Base-by-base conservation (phyloP, 2,797 vertebrate genomes). In the Enteromius viviparus region DNA sequence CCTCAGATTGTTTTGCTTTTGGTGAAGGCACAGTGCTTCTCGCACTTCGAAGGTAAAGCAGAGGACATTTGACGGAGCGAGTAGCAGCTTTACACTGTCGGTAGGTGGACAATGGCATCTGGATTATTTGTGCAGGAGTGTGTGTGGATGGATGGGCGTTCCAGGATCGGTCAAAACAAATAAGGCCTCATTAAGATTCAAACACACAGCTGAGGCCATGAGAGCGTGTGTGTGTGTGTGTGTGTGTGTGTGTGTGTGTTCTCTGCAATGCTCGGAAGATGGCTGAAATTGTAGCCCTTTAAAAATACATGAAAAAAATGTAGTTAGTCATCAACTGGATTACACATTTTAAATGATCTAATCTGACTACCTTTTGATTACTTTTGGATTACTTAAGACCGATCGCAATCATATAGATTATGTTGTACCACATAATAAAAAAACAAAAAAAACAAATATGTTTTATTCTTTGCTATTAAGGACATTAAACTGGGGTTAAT, bases 1-100 rank as follows among this genome's bases (percentile, higher is more conserved):
- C 93, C 93, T 94, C 91, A 92, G 91, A 95, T 94, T 94, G 94
- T 94, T 93, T 91, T 90, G 92, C 87, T 90, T 92, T 90, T 86
- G 88, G 90, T 87, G 89, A 85, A 90, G 88, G 86, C 83, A 88
- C 90, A 89, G 89, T 14, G 62, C 89, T 69, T 83, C 83, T 87
- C 80, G 60, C 89, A 86, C 86, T 82, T 84, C 86, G 84, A 87
- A 91, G 90, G 87, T 91, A 91, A 93, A 89, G 88, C 84, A 88
- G 89, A 91, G 90, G 89, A 89, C 88, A 90, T 90, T 90, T 92
- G 88, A 85, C 87, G 87, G 81, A 89, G 87, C 89, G 92, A 79
- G 80, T 91, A 91, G 87, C 88, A 71, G 85, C 89, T 60, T 55
- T 60, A 80, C 78, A 55, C 78, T 72, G 74, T 81, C 88, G 88